These are phyloP conservation scores for Agrotis ipsilon DNA, from an alignment of 2,888 invertebrate genomes.

Conservation along the genomic window DNA sequence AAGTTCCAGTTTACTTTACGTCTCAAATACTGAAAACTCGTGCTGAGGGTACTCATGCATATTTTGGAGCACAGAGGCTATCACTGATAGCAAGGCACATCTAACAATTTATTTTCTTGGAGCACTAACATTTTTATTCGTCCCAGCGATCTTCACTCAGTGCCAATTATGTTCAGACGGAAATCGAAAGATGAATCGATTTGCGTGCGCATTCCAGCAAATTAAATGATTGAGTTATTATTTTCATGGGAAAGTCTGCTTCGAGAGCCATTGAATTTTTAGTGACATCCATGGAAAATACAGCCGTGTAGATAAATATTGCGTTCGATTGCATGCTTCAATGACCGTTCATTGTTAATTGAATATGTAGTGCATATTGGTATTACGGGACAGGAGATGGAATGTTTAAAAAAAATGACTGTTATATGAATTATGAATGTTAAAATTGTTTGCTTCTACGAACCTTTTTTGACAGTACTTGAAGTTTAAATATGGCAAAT, in stretches of 20 bases:
- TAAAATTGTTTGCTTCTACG: too few relatives aligned
- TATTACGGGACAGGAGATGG: not conserved
- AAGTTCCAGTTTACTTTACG: too few relatives aligned
- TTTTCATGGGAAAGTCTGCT: not conserved
- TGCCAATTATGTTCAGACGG: constrained; percentile 25
- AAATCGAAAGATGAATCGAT: constrained; percentile 35
- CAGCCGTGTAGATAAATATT: not conserved
- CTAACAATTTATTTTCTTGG: too few relatives aligned
- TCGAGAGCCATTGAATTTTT: not conserved
- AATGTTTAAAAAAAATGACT: constrained; percentile 1
- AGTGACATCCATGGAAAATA: not conserved
- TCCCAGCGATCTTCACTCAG: constrained; percentile 15
- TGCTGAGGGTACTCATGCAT: not conserved
- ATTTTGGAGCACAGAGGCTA: not conserved
- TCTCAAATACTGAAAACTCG: too few relatives aligned
- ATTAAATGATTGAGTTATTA: constrained; percentile 22
- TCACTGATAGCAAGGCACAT: too few relatives aligned
- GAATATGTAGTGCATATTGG: constrained; percentile 17
- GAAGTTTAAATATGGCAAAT: too few relatives aligned
- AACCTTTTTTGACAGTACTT: too few relatives aligned
- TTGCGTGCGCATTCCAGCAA: constrained; percentile 13
- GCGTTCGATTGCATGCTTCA: constrained; percentile 19
- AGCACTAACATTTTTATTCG: not conserved
- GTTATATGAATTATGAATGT: too few relatives aligned
- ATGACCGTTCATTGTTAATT: constrained; percentile 17